Evolutionary conservation across 2,113 vertebrate species (phyloP).

Genomic region (Ibidorhyncha struthersii): DNA sequence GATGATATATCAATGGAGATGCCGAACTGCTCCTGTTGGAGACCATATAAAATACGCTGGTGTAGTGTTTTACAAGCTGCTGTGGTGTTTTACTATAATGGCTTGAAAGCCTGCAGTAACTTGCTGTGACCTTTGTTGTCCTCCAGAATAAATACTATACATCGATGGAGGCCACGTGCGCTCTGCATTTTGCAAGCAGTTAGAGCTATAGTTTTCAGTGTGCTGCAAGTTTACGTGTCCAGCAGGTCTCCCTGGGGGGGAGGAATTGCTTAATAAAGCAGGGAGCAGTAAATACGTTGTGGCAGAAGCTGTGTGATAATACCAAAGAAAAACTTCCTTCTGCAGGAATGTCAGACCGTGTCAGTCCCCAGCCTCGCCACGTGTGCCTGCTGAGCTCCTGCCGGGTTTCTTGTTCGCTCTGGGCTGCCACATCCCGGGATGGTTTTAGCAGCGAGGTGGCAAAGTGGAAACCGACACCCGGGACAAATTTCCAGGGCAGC

Average conservation of each 20-base stretch:
- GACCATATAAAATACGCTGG: neutral
- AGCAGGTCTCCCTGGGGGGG: neutral
- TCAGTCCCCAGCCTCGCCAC: neutral
- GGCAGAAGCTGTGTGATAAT: neutral
- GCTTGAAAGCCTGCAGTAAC: neutral
- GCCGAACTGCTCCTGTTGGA: constrained; percentile 5
- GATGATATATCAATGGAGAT: neutral
- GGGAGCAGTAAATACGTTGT: neutral
- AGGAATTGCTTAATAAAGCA: neutral
- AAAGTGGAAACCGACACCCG: neutral
- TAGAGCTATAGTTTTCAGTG: neutral
- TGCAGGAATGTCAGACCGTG: neutral
- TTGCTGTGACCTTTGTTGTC: neutral
- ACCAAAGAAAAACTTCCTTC: neutral
- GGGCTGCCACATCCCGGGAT: neutral
- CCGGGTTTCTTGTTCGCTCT: neutral
- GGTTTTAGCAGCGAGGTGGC: neutral
- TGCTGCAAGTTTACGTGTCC: neutral
- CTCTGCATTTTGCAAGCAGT: neutral
- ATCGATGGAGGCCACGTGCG: neutral
- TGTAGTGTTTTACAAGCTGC: neutral
- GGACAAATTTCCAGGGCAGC: neutral
- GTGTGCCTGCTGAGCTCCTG: neutral
- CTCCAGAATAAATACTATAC: neutral
- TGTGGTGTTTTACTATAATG: neutral